phyloP scores from a whole-genome alignment of 1,140 invertebrate genomes.

The Brachionus koreanus region DNA sequence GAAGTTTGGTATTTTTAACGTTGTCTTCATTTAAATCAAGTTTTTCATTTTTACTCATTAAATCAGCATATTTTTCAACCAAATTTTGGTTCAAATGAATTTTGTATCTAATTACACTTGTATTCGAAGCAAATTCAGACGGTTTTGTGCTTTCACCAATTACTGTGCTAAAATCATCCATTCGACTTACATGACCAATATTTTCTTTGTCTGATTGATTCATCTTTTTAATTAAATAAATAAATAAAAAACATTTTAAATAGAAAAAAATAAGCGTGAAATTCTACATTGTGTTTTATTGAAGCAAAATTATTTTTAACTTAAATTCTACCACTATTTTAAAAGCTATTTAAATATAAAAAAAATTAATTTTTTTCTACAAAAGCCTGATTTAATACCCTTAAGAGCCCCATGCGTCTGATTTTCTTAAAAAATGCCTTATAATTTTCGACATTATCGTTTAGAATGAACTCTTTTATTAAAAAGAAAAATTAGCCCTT shows the following conservation, averaged over 20 bases:
- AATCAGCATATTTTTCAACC: conserved; percentile 8
- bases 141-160: conserved; percentile 34
- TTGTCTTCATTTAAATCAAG: background rate
- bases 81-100: background rate
- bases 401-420: background rate
- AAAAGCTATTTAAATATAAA: background rate
- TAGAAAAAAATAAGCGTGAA: background rate
- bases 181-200: background rate
- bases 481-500: background rate
- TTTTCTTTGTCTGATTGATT: background rate
- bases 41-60: conserved; percentile 37
- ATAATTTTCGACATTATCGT: background rate
- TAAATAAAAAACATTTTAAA: background rate
- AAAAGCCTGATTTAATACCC: background rate
- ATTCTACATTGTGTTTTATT: background rate
- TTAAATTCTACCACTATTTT: background rate
- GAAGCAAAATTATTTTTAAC: background rate
- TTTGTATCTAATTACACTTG: background rate
- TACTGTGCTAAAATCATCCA: conserved; percentile 2
- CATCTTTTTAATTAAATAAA: background rate
- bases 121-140: conserved; percentile 26
- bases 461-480: background rate
- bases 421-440: conserved; percentile 17
- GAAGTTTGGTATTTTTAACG: background rate
- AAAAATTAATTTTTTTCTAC: background rate